phyloP scores from a whole-genome alignment of 2,113 vertebrate species.

The Martes martes region DNA sequence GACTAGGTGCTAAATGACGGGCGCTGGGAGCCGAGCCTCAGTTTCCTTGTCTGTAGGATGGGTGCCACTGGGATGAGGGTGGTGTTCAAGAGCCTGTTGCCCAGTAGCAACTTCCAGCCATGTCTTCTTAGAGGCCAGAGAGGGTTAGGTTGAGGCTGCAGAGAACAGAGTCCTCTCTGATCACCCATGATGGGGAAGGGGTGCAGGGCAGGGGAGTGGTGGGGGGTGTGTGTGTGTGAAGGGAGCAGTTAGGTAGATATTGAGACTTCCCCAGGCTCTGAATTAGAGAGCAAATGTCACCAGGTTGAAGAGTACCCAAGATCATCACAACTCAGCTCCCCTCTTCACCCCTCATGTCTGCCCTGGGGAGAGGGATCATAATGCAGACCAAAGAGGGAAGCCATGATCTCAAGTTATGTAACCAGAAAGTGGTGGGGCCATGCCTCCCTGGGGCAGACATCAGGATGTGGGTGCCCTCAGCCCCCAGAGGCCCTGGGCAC shows the following conservation, averaged over 20 bases:
- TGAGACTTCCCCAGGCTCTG: not conserved
- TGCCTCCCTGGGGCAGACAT: not conserved
- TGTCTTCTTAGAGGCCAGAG: not conserved
- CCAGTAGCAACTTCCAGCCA: not conserved
- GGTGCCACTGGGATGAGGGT: not conserved
- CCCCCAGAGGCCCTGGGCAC: not conserved
- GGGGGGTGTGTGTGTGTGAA: not conserved
- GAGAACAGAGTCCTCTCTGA: not conserved
- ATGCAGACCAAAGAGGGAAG: not conserved
- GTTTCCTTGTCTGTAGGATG: not conserved
- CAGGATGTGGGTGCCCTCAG: not conserved
- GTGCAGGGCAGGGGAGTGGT: not conserved
- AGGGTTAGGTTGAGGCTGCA: not conserved
- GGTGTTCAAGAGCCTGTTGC: not conserved
- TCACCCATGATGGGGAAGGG: fast-evolving
- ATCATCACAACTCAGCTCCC: not conserved
- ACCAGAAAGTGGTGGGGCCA: not conserved
- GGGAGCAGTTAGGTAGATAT: not conserved
- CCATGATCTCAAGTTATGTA: not conserved
- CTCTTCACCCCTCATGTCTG: too few species aligned
- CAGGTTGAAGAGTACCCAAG: not conserved
- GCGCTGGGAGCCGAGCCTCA: not conserved
- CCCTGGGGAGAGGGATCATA: not conserved
- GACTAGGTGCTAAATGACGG: slow-evolving; percentile 72
- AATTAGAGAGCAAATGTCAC: not conserved